phyloP scores from a whole-genome alignment of 2,888 invertebrate species.

The Lasioglossum zephyrum region DNA sequence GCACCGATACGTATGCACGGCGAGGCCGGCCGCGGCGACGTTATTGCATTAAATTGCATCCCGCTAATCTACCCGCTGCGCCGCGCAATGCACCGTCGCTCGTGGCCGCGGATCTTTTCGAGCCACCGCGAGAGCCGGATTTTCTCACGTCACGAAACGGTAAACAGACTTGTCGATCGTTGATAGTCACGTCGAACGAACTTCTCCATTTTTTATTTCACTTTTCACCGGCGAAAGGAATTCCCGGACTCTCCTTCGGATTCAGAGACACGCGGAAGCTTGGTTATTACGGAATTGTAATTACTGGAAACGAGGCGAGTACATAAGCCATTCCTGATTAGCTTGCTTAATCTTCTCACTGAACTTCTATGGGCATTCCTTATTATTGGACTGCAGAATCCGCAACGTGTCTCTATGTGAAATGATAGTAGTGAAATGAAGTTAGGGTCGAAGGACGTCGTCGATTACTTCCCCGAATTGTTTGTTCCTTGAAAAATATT shows the following conservation, averaged over 20 bases:
- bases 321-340: neutral
- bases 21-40: constrained; percentile 45
- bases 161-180: constrained; percentile 24
- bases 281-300: neutral
- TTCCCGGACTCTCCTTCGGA: neutral
- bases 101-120: constrained; percentile 1
- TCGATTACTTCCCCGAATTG: too few species aligned
- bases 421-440: neutral
- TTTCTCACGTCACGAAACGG: constrained; percentile 31
- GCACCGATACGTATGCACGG: constrained; percentile 55
- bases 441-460: neutral
- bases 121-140: neutral
- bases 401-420: neutral
- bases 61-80: constrained; percentile 53
- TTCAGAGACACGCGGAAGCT: constrained; percentile 2
- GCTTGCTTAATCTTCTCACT: neutral
- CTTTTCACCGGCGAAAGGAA: neutral
- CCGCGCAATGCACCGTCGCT: constrained; percentile 43
- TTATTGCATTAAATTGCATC: constrained; percentile 65
- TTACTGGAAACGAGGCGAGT: neutral
- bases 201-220: constrained; percentile 7
- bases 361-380: constrained; percentile 7
- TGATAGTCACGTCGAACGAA: constrained; percentile 10
- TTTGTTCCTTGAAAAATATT: too few species aligned
- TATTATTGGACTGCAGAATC: neutral